Base-by-base conservation (phyloP, 2,888 invertebrate species). In the Melanargia galathea region DNA sequence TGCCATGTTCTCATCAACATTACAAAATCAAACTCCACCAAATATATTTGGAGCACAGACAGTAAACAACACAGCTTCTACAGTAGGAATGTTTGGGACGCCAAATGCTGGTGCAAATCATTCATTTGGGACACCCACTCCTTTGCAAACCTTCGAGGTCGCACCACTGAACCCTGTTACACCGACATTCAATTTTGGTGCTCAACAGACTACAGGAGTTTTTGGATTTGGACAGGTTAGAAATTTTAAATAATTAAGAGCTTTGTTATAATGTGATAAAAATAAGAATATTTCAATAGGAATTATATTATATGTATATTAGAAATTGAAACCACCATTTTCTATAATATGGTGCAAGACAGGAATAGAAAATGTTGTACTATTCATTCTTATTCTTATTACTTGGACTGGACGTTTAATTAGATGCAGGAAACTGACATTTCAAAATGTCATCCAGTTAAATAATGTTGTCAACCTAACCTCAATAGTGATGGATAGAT, bases 181-280 rank as follows among this genome's bases (percentile, higher is more conserved):
- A 2, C 76, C 82, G 2, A 69, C 82, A 0, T 88, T 87, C 67
- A 85, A 77, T 70, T 90, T 89, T 67, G 83, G 85, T 16, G 69
- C 78, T 13, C 64, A 68, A 6, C 82, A 77, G 54, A 38, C 77
- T 8, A 49, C 79, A 2, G 76, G 73, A 16, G 75, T 86, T 22
- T 87, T 88, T 64, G 86, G 84, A 64, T 88, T 89, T 74, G 83
- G 84, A 65, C 87, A 88, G 81, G 88, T 87, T 77, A 75, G 30
- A 43, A 46, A 24, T 49, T 24, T 18, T 40, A 20, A 38, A 8
- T 5, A 2, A 10, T 33, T 13, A 4, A 11, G 2, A 26, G 24
- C 5, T 5, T 26, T 26, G 24, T 26, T 4, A 26, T n/a, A n/a
- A n/a, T n/a, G n/a, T n/a, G n/a, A n/a, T n/a, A n/a, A n/a, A n/a